Evolutionary conservation across 2,797 vertebrate species (phyloP).

Genomic region (Forpus xanthops): DNA sequence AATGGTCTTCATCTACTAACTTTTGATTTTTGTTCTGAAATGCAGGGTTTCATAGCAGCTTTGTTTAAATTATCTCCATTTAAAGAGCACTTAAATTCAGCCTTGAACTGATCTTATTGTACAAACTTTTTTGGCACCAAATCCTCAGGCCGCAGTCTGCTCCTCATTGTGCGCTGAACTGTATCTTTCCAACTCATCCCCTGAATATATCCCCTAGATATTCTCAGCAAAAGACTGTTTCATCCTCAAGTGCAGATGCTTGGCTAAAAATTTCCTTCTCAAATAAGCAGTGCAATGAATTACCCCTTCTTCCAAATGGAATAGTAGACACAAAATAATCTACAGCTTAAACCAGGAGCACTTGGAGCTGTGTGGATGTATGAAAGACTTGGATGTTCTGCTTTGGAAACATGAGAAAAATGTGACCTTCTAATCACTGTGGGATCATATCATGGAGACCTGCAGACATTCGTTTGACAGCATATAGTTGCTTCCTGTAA

Average conservation of each 20-base stretch:
- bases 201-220: constrained; percentile 8
- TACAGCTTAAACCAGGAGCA: neutral
- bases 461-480: constrained; percentile 21
- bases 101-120: constrained; percentile 26
- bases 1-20: neutral
- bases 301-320: neutral
- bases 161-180: neutral
- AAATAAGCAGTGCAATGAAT: neutral
- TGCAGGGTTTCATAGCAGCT: neutral
- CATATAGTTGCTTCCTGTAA: neutral
- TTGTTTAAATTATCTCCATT: constrained; percentile 12
- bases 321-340: neutral
- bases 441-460: neutral
- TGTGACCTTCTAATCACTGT: constrained; percentile 10
- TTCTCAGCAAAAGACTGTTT: constrained; percentile 6
- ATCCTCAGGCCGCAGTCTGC: neutral
- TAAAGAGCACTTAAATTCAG: constrained; percentile 16
- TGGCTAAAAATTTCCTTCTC: neutral
- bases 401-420: constrained; percentile 11
- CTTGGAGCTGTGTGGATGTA: neutral
- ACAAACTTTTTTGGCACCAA: neutral
- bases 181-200: neutral
- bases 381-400: neutral
- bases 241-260: neutral
- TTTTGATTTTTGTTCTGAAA: neutral